Conservation (phyloP, 2,113 vertebrate genomes). For the Sula dactylatra region DNA sequence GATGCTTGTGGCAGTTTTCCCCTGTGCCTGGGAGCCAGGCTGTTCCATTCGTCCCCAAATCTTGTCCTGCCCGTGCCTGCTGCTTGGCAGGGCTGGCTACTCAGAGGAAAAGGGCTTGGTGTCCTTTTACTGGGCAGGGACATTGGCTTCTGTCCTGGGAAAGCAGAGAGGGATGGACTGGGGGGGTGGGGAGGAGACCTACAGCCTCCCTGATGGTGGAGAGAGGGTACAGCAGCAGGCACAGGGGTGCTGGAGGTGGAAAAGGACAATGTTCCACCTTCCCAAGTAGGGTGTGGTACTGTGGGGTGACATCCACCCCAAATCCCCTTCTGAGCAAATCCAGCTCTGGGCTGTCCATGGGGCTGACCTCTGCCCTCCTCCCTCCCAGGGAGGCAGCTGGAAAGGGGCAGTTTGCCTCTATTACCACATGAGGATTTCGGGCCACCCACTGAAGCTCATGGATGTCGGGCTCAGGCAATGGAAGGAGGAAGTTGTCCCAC, state of each 20-base stretch:
- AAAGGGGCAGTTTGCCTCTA: neutral
- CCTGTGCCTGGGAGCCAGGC: neutral
- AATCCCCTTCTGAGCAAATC: neutral
- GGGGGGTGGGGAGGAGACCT: rapidly evolving
- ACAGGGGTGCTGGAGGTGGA: neutral
- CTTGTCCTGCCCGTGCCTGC: neutral
- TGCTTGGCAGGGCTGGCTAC: neutral
- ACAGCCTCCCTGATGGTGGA: neutral
- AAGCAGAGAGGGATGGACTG: neutral
- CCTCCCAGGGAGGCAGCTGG: neutral
- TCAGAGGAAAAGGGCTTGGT: neutral
- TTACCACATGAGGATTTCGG: neutral
- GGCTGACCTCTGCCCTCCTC: neutral
- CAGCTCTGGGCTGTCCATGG: neutral
- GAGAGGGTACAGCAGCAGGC: neutral
- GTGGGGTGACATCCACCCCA: neutral
- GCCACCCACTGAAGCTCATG: neutral
- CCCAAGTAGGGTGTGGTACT: neutral
- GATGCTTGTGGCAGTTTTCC: neutral
- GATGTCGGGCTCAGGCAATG: neutral
- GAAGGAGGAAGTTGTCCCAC: neutral
- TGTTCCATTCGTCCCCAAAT: neutral
- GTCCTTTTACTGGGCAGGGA: neutral
- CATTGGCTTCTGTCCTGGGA: neutral
- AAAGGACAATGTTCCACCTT: neutral